Conservation (phyloP, 2,113 vertebrate genomes). For the Dissostichus mawsoni region DNA sequence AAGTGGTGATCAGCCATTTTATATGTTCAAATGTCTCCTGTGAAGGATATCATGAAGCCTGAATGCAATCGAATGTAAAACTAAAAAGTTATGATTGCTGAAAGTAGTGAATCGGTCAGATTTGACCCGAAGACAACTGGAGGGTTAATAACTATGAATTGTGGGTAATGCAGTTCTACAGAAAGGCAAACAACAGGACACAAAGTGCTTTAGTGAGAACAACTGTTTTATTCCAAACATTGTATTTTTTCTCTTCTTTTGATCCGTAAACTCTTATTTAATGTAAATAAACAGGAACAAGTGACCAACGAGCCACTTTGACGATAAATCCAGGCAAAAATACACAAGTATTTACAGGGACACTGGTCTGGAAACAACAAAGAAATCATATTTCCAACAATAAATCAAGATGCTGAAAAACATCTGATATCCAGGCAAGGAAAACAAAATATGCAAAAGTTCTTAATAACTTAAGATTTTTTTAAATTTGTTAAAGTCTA, state of each 20-base stretch:
- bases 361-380: not conserved
- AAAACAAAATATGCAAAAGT: too few species aligned
- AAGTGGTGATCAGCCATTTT: too few species aligned
- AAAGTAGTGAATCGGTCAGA: too few species aligned
- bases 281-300: slow-evolving; percentile 74
- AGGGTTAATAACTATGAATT: not conserved
- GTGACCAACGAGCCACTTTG: slow-evolving; percentile 55
- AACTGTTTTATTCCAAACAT: slow-evolving; percentile 53
- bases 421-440: not conserved
- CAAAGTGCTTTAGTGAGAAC: not conserved
- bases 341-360: slow-evolving; percentile 70
- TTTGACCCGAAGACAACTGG: too few species aligned
- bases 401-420: not conserved
- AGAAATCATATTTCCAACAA: not conserved
- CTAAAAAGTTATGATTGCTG: too few species aligned
- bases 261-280: slow-evolving; percentile 66
- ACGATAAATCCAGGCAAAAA: slow-evolving; percentile 21
- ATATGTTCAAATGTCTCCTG: too few species aligned
- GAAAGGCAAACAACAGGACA: not conserved
- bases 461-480: too few species aligned
- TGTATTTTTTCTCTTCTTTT: not conserved
- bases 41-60: too few species aligned
- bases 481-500: too few species aligned
- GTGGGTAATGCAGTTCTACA: not conserved
- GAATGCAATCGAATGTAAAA: too few species aligned